Conservation (phyloP, 2,888 invertebrate genomes). For the Coremacera marginata region DNA sequence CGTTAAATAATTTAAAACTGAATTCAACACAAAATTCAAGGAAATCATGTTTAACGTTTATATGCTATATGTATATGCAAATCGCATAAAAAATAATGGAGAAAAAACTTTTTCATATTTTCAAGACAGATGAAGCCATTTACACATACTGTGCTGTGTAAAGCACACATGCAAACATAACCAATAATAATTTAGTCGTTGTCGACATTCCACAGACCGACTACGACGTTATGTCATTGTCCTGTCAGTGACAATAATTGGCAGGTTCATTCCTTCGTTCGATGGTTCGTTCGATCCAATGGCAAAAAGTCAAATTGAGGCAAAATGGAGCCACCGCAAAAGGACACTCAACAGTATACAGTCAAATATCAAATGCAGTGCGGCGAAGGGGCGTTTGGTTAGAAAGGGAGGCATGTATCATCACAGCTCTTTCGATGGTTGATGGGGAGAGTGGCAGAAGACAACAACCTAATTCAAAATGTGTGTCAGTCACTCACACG, state of each 20-base stretch:
- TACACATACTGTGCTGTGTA: not conserved
- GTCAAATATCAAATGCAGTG: not conserved
- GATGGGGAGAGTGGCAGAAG: not conserved
- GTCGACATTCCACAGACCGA: not conserved
- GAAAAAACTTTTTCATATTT: too few relatives aligned
- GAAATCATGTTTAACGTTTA: too few relatives aligned
- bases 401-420: not conserved
- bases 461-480: constrained; percentile 3
- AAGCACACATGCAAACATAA: not conserved
- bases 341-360: not conserved
- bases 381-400: not conserved
- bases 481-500: constrained; percentile 28
- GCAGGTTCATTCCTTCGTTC: constrained; percentile 12
- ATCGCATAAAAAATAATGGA: too few relatives aligned
- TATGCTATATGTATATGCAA: too few relatives aligned
- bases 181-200: constrained; percentile 1
- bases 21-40: too few relatives aligned
- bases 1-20: too few relatives aligned
- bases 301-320: not conserved
- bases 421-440: too few relatives aligned
- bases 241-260: constrained; percentile 42
- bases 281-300: not conserved
- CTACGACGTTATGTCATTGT: constrained; percentile 30
- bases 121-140: not conserved
- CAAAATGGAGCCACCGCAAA: not conserved